Evolutionary conservation across 2,113 vertebrate genomes (phyloP), one percentile per base, ranked within the genome.

Genomic region (Ciconia maguari): DNA sequence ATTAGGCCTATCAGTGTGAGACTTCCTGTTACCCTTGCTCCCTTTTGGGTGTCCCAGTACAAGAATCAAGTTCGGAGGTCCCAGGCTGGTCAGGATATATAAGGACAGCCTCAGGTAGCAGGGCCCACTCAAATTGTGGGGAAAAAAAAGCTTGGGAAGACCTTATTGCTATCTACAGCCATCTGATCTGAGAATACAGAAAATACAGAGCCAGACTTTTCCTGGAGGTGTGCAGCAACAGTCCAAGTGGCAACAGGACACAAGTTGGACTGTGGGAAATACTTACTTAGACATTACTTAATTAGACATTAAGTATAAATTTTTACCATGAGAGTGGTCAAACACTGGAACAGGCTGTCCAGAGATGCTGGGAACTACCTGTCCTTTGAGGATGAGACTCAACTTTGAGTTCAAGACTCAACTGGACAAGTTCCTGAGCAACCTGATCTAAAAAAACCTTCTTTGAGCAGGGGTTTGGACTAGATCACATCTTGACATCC

Each of bases 211-310:
- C 9, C 34, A 85, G 61, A 58, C 22, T 62, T 3, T 34, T 49
- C 65, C 41, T 71, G 51, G 13, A 90, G 9, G 22, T 32, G 7
- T 6, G 10, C 6, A 4, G 30, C 0, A 0, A 54, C 21, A 88
- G 65, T 44, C 24, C 57, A 85, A 58, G 36, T 41, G 24, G 15
- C 55, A 93, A 64, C 1, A 30, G 30, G n/a, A 82, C 36, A 66
- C 24, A 72, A 69, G 38, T 2, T 21, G 34, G 29, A 70, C 19
- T 34, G 32, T 6, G 14, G 15, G 8, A 93, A 82, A 84, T 82
- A 90, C 24, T 5, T 38, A 38, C 38, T 38, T 38, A 38, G 38
- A 38, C 38, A 38, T 38, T 38, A 38, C 38, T 38, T 38, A 4
- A 65, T 49, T 58, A 11, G 3, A 65, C 21, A 66, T 16, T 38